Percentiles rank a stretch among this genome's conserved stretches.
phyloP scores from a whole-genome alignment of 2,797 vertebrate species.

The Dipus sagitta region DNA sequence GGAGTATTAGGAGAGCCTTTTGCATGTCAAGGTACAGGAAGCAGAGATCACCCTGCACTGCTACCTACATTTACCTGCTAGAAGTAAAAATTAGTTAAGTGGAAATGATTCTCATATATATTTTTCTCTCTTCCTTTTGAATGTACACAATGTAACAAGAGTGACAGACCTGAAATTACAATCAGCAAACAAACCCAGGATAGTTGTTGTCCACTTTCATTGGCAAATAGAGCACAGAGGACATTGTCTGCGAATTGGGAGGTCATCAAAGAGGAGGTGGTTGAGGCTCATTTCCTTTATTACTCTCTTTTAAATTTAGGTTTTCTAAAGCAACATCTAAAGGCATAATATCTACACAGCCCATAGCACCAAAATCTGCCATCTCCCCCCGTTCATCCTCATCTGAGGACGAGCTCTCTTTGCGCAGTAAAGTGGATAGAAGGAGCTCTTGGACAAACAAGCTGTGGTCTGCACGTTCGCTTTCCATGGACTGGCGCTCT shows the following conservation, averaged over 20 bases:
- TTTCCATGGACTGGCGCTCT: slow-evolving; percentile 96
- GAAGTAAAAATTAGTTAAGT: slow-evolving; percentile 97
- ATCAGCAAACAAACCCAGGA: slow-evolving; percentile 95
- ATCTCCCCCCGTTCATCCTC: slow-evolving; percentile 97
- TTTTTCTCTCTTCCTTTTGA: slow-evolving; percentile 94
- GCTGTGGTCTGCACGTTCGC: slow-evolving; percentile 97
- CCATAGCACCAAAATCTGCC: slow-evolving; percentile 99
- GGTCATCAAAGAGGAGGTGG: slow-evolving; percentile 99
- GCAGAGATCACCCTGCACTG: slow-evolving; percentile 92
- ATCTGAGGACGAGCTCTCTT: slow-evolving; percentile 98
- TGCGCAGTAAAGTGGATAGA: slow-evolving; percentile 96
- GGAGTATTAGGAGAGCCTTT: slow-evolving; percentile 96
- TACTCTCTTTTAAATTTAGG: slow-evolving; percentile 98
- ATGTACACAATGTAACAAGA: slow-evolving; percentile 99
- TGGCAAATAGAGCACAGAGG: slow-evolving; percentile 99
- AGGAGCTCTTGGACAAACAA: slow-evolving; percentile 99
- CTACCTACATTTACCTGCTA: slow-evolving; percentile 96
- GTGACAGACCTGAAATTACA: slow-evolving; percentile 99
- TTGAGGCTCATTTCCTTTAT: slow-evolving; percentile 97
- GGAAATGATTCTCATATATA: slow-evolving; percentile 99
- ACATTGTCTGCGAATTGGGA: slow-evolving; percentile 97
- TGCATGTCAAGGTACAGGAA: slow-evolving; percentile 95
- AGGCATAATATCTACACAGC: slow-evolving; percentile 99
- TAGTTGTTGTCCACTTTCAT: slow-evolving; percentile 95
- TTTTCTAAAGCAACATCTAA: slow-evolving; percentile 99